Evolutionary conservation across 1,140 invertebrate species (phyloP).

Genomic region (Lasioglossum baleicum): DNA sequence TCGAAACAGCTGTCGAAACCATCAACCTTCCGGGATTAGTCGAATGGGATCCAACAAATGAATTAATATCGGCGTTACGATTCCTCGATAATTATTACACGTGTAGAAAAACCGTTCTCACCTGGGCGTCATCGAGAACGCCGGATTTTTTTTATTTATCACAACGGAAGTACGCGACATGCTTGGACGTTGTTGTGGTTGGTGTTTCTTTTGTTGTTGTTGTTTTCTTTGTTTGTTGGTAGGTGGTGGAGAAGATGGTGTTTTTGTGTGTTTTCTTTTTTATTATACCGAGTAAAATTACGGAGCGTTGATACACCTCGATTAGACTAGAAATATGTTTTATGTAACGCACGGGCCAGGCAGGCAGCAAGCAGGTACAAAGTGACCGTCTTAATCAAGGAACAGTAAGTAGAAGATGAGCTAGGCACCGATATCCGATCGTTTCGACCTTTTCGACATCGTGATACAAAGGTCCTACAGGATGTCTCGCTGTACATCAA

Average conservation of each 20-base stretch:
- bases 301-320: slow-evolving; percentile 49
- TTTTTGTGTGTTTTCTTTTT: neutral
- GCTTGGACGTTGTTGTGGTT: slow-evolving; percentile 55
- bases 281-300: slow-evolving; percentile 48
- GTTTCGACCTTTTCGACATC: slow-evolving; percentile 70
- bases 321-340: slow-evolving; percentile 60
- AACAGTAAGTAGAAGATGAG: slow-evolving; percentile 58
- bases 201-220: neutral
- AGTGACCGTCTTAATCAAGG: slow-evolving; percentile 66
- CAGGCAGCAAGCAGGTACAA: slow-evolving; percentile 68
- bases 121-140: slow-evolving; percentile 9
- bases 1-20: slow-evolving; percentile 69
- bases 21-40: slow-evolving; percentile 57
- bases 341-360: slow-evolving; percentile 60
- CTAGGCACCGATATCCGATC: slow-evolving; percentile 61
- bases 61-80: slow-evolving; percentile 51
- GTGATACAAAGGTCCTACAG: slow-evolving; percentile 52
- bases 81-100: slow-evolving; percentile 31
- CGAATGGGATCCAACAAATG: slow-evolving; percentile 54
- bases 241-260: neutral
- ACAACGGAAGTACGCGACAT: slow-evolving; percentile 63
- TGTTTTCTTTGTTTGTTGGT: neutral
- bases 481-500: slow-evolving; percentile 40
- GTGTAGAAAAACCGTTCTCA: slow-evolving; percentile 26
- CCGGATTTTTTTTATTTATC: slow-evolving; percentile 49